Conservation (phyloP, 2,797 vertebrate species). For the Epinephelus malabaricus region DNA sequence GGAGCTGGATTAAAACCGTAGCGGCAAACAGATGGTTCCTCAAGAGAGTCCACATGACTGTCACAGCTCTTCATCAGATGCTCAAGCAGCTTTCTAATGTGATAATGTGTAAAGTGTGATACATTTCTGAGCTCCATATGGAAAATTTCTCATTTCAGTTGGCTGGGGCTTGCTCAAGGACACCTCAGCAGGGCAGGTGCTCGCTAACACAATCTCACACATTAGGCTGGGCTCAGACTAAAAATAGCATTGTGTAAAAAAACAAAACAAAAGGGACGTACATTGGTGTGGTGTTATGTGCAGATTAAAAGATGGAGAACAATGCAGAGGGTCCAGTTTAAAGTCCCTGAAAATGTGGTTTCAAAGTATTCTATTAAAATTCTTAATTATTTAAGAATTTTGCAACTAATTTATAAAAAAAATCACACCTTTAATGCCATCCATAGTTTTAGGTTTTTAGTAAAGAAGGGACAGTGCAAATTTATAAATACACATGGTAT, state of each 20-base stretch:
- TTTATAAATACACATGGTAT: no score
- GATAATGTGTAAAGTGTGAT: constrained; percentile 50
- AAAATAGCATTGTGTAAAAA: constrained; percentile 37
- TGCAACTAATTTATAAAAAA: no score
- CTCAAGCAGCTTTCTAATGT: constrained; percentile 55
- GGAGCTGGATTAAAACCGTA: constrained; percentile 32
- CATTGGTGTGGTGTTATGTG: neutral
- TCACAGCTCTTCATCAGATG: constrained; percentile 53
- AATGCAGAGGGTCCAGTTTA: neutral
- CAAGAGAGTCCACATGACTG: constrained; percentile 32
- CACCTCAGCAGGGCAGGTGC: constrained; percentile 13
- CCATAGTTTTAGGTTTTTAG: no score
- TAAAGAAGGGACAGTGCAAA: no score
- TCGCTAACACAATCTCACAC: constrained; percentile 25
- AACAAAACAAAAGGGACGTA: neutral
- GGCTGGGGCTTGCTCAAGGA: constrained; percentile 43
- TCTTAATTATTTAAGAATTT: neutral
- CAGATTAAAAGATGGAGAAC: neutral
- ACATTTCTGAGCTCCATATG: constrained; percentile 53
- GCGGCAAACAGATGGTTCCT: constrained; percentile 55
- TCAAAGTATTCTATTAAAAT: neutral
- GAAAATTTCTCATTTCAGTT: constrained; percentile 44
- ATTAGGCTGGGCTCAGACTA: neutral
- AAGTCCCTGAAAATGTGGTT: neutral
- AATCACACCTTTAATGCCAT: no score